Percentiles rank a stretch among this genome's conserved stretches.
These are phyloP conservation scores for Lineus longissimus DNA, from an alignment of 1,140 invertebrate genomes.

Conservation along the genomic window DNA sequence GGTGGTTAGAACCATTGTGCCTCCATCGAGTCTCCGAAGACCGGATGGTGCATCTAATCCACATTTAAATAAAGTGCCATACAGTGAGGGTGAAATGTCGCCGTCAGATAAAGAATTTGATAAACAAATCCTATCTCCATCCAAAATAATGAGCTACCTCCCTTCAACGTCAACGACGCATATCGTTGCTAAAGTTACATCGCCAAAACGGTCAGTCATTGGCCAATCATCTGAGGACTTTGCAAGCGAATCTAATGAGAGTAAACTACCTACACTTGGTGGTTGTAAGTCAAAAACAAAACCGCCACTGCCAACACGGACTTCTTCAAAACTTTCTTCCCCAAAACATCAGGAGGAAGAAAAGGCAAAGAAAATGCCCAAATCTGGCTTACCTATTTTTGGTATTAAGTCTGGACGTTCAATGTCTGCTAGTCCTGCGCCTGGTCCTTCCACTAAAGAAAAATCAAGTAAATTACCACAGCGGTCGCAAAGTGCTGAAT, in stretches of 20 bases:
- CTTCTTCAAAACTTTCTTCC: neutral
- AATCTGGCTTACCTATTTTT: constrained; percentile 1
- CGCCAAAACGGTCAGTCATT: too few species aligned
- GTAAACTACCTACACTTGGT: too few species aligned
- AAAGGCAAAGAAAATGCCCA: neutral
- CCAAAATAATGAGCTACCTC: too few species aligned
- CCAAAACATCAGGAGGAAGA: neutral
- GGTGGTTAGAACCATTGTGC: neutral
- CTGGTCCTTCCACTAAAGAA: neutral
- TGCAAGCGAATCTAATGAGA: too few species aligned
- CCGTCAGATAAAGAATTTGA: neutral
- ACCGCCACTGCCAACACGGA: neutral
- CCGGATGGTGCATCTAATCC: constrained; percentile 88
- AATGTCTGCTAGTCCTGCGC: constrained; percentile 2
- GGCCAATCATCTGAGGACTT: too few species aligned
- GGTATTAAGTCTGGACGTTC: neutral
- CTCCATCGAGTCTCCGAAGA: constrained; percentile 57
- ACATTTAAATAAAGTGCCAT: constrained; percentile 58
- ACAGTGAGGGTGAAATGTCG: constrained; percentile 4
- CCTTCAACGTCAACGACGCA: too few species aligned
- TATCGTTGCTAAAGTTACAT: too few species aligned
- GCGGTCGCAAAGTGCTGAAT: neutral
- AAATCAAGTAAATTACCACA: constrained; percentile 61
- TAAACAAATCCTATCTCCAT: too few species aligned
- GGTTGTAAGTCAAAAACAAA: neutral